These are phyloP conservation scores for Tetramorium simillimum DNA, from an alignment of 1,140 invertebrate species.

Conservation along the genomic window DNA sequence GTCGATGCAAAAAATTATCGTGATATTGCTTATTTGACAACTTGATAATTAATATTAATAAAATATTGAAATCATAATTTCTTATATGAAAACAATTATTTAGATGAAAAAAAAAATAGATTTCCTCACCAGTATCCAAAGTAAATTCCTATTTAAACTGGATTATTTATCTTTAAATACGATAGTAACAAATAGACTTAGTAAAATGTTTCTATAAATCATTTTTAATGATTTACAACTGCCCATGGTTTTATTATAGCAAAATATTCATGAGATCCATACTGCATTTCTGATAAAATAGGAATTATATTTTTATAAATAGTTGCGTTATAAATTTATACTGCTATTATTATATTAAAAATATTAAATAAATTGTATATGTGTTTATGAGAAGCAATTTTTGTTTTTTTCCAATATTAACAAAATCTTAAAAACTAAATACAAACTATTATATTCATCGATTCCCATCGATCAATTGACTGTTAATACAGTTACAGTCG, in stretches of 20 bases:
- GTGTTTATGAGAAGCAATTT: not conserved
- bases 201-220: not conserved
- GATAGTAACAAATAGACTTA: not conserved
- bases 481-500: not conserved
- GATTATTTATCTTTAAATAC: not conserved
- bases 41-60: slow-evolving; percentile 16
- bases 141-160: not conserved
- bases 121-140: not conserved
- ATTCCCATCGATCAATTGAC: not conserved
- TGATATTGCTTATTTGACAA: not conserved
- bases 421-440: not conserved
- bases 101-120: too few relatives aligned
- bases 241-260: not conserved
- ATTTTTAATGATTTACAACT: not conserved
- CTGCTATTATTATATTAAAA: not conserved
- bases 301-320: not conserved
- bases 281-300: not conserved
- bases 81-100: not conserved
- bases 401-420: not conserved
- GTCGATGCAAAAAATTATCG: not conserved
- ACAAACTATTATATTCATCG: not conserved
- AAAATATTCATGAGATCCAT: not conserved
- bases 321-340: not conserved
- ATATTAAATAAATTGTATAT: slow-evolving; percentile 10
- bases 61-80: not conserved